Evolutionary conservation across 2,888 invertebrate species (phyloP), one percentile per base, ranked within the genome.

Genomic region (Meta bourneti): DNA sequence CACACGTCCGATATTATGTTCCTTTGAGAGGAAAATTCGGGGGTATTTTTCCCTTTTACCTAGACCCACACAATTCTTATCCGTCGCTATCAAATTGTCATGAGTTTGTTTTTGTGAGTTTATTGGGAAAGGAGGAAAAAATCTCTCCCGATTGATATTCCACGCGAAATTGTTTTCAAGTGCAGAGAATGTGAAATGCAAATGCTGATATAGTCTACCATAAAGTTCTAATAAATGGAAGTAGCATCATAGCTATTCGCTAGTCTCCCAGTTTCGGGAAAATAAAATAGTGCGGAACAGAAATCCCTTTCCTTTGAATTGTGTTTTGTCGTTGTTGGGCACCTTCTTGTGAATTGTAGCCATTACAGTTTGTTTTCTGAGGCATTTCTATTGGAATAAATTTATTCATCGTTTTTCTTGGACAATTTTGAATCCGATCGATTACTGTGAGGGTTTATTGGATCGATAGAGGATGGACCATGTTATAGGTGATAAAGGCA

Each of bases 1-100:
- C 74, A 72, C 83, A 74, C 83, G 74, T 83, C 54, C 83, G 74
- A 74, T 83, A 83, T 83, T 83, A 74, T 71, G 34, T 74, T 74
- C 72, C 52, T 83, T 74, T 72, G 83, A 52, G 83, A 83, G 74
- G 74, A 20, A 74, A 83, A 83, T 74, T 51, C 74, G n/a, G 52
- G 51, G 34, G 7, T 49, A 19, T 74, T 74, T 81, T 70, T 71
- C 48, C 20, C 19, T 74, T 74, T 74, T n/a, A n/a, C 54, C 82
- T 49, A 74, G 54, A 74, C 34, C 74, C 74, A 74, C 51, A 83
- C 83, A 48, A 54, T 74, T 74, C 83, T 74, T 83, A 72, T 83
- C 83, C 51, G 72, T 74, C 52, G 83, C 72, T 54, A 83, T 83
- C 83, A 83, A 83, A 74, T 71, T 83, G 74, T 74, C 72, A 34